Conservation (phyloP, 1,140 invertebrate genomes). For the Lordiphosa stackelbergi region DNA sequence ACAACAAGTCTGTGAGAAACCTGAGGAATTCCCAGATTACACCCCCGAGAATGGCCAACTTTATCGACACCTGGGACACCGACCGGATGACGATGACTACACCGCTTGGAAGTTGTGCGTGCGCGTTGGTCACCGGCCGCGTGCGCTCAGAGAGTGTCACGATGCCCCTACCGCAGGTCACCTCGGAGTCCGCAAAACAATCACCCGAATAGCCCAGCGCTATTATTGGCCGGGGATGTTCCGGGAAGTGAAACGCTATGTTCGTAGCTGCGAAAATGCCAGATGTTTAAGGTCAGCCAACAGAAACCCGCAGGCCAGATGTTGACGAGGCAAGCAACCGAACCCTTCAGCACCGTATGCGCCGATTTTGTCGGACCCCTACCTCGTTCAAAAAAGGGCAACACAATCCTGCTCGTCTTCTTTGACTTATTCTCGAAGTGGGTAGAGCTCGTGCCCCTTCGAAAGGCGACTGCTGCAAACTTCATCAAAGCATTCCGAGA, state of each 20-base stretch:
- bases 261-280: neutral
- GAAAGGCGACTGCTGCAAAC: too few species aligned
- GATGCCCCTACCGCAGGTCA: neutral
- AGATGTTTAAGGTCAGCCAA: too few species aligned
- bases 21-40: neutral
- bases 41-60: neutral
- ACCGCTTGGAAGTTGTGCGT: neutral
- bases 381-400: too few species aligned
- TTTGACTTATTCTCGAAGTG: too few species aligned
- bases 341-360: too few species aligned
- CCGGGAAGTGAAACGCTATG: neutral
- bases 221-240: neutral
- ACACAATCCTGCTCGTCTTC: too few species aligned
- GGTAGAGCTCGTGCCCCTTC: too few species aligned
- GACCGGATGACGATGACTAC: neutral
- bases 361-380: too few species aligned
- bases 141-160: neutral
- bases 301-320: too few species aligned
- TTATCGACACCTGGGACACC: neutral
- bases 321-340: too few species aligned
- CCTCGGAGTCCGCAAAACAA: neutral
- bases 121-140: neutral
- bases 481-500: too few species aligned
- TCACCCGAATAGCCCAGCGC: neutral
- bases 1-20: neutral